Percentiles rank a stretch among this genome's conserved stretches.
Conservation (phyloP, 2,113 vertebrate species). For the Collichthys lucidus region DNA sequence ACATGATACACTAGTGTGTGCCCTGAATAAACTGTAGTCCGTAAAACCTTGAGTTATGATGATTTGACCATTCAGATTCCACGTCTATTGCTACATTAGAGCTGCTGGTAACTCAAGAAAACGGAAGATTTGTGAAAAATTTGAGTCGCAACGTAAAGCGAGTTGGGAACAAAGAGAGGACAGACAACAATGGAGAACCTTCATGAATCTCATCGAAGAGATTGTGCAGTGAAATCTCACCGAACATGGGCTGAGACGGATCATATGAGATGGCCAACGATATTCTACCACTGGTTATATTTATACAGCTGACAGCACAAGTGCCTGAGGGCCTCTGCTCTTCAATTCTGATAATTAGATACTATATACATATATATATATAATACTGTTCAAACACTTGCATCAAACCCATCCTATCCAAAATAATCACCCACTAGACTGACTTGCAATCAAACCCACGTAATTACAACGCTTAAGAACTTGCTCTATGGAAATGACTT, state of each 20-base stretch:
- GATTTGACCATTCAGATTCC: too few relatives aligned
- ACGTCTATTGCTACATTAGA: not conserved
- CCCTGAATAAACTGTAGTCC: not conserved
- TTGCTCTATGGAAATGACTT: conserved; percentile 32
- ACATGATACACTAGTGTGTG: not conserved
- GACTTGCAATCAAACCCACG: conserved; percentile 32
- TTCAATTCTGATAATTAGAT: conserved; percentile 44
- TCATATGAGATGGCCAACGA: not conserved
- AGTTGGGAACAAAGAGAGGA: not conserved
- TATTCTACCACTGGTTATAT: conserved; percentile 3
- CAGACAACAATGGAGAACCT: not conserved
- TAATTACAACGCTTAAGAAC: conserved; percentile 42
- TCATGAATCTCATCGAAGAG: conserved; percentile 20
- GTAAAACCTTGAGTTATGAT: not conserved
- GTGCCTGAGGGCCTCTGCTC: conserved; percentile 9
- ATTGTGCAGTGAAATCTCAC: not conserved
- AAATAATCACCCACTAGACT: conserved; percentile 23
- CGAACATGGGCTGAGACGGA: conserved; percentile 2
- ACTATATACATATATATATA: not conserved
- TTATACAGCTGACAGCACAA: conserved; percentile 47
- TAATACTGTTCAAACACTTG: conserved; percentile 40
- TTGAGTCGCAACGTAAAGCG: too few relatives aligned
- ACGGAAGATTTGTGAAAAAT: not conserved
- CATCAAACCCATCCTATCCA: conserved; percentile 16
- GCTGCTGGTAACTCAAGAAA: not conserved